These are phyloP conservation scores for Callyntrura sp. DNA, from an alignment of 2,888 invertebrate genomes.

Conservation along the genomic window DNA sequence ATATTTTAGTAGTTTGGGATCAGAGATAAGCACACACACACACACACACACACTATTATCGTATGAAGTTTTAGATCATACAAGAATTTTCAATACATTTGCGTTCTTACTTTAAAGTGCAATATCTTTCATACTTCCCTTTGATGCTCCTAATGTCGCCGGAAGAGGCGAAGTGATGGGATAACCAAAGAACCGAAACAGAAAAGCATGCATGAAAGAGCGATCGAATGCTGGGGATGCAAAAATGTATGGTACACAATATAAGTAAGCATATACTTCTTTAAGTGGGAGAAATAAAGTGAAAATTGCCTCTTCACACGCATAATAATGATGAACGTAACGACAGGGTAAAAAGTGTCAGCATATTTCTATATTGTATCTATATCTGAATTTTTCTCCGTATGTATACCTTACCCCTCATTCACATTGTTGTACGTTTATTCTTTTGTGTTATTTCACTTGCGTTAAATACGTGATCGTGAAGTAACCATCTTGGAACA, in stretches of 20 bases:
- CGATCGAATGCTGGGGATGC: slow-evolving; percentile 59
- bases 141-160: slow-evolving; percentile 70
- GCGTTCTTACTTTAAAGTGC: slow-evolving; percentile 36
- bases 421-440: slow-evolving; percentile 26
- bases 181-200: slow-evolving; percentile 58
- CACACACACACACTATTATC: slow-evolving; percentile 3
- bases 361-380: slow-evolving; percentile 12
- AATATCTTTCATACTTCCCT: slow-evolving; percentile 54
- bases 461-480: slow-evolving; percentile 56
- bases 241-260: background rate
- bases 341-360: background rate
- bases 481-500: slow-evolving; percentile 31
- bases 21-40: background rate
- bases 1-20: background rate
- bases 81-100: slow-evolving; percentile 18
- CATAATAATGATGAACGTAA: slow-evolving; percentile 57
- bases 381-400: background rate
- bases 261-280: background rate
- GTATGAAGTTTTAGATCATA: background rate
- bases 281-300: slow-evolving; percentile 46
- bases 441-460: slow-evolving; percentile 8
- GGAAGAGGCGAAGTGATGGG: slow-evolving; percentile 63
- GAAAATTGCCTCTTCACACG: slow-evolving; percentile 69
- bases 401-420: background rate
- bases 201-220: slow-evolving; percentile 64